phyloP scores from a whole-genome alignment of 2,797 vertebrate species.

The Trachops cirrhosus region DNA sequence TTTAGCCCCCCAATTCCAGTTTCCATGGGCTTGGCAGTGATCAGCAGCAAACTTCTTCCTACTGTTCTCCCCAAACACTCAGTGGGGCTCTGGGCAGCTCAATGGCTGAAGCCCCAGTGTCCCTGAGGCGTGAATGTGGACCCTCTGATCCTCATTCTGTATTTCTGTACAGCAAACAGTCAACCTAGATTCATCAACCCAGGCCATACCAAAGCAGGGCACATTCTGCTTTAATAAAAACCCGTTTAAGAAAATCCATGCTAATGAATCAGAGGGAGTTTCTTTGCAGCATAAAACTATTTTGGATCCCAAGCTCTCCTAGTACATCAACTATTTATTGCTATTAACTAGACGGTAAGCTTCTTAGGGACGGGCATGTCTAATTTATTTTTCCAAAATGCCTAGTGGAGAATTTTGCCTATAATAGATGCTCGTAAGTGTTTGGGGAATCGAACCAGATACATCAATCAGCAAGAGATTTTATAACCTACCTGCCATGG shows the following conservation, averaged over 20 bases:
- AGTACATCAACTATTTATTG: not conserved
- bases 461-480: slow-evolving; percentile 30
- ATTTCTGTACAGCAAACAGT: not conserved
- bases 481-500: slow-evolving; percentile 32
- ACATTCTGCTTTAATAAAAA: not conserved
- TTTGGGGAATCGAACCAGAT: slow-evolving; percentile 47
- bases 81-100: not conserved
- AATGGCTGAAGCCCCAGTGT: not conserved
- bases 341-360: slow-evolving; percentile 40
- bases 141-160: not conserved
- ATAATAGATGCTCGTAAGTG: not conserved
- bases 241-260: not conserved
- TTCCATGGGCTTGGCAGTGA: not conserved
- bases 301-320: not conserved
- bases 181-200: not conserved
- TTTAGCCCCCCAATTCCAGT: not conserved
- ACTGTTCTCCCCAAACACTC: not conserved
- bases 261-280: slow-evolving; percentile 17
- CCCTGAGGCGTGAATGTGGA: not conserved
- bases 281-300: not conserved
- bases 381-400: slow-evolving; percentile 56
- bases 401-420: slow-evolving; percentile 38
- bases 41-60: not conserved
- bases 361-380: not conserved
- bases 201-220: not conserved